Evolutionary conservation across 2,797 vertebrate genomes (phyloP), one percentile per base, ranked within the genome.

Genomic region (Brachyrhaphis roseni): DNA sequence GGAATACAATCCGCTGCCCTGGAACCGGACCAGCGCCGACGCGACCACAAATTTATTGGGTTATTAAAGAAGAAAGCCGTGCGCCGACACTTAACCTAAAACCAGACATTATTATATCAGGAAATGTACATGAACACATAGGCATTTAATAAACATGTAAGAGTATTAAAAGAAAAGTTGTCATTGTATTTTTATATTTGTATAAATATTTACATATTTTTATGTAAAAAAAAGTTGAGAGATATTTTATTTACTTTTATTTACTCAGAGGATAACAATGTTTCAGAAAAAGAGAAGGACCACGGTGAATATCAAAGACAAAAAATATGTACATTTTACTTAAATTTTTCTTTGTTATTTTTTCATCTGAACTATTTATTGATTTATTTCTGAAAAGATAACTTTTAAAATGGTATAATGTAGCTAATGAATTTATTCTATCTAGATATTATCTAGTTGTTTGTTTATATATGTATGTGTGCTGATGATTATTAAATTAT

Each of bases 1-100:
- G 95, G 94, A 96, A 0, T 89, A 71, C 71, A 96, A 0, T 89
- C 77, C 71, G 70, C 77, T 20, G 51, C 39, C 18, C 81, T 2
- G 87, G 83, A 82, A 26, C 62, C 31, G 43, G 23, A n/a, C 16
- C 8, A 15, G 23, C 18, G 5, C 12, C 4, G 31, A 23, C 31
- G 11, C 4, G 18, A 41, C 64, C 64, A 5, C 64, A 68, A 12
- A 68, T 10, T 39, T 66, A 66, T 66, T 36, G 36, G 34, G 36
- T 23, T 39, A 39, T 39, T 8, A 66, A 66, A 39, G 10, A 39
- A 68, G 18, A 68, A 23, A 11, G 10, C 36, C 39, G 64, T 5
- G 36, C 20, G 8, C 8, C 39, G 36, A 41, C 20, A 39, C 18
- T 41, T 12, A 39, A 66, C 34, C 16, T 18, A 3, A 64, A 64